These are phyloP conservation scores for Pipra filicauda DNA, from an alignment of 2,113 vertebrate species.

Conservation along the genomic window DNA sequence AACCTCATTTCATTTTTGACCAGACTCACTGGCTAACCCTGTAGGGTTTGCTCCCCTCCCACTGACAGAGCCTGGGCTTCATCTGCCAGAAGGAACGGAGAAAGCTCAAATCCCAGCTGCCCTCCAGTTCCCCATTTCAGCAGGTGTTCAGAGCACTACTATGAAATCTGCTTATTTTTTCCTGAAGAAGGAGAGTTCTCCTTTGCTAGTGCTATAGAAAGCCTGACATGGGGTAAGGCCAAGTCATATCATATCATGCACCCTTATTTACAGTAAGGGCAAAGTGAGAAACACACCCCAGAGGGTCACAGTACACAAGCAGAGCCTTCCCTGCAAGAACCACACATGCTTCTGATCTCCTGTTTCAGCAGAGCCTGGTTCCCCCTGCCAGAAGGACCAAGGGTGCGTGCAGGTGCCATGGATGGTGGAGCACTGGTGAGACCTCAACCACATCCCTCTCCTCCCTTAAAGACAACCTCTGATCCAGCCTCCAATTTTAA, in stretches of 20 bases:
- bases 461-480: background rate
- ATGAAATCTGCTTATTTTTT: background rate
- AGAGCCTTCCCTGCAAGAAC: background rate
- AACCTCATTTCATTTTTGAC: background rate
- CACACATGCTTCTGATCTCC: background rate
- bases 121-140: background rate
- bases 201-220: background rate
- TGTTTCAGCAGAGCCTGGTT: background rate
- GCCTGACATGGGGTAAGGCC: background rate
- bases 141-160: background rate
- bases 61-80: background rate
- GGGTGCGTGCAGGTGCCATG: fast-evolving
- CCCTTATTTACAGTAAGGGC: background rate
- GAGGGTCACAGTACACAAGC: background rate
- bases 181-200: background rate
- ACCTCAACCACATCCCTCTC: background rate
- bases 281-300: background rate
- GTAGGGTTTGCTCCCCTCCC: background rate
- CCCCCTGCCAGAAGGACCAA: background rate
- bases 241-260: background rate
- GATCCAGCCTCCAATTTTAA: background rate
- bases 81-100: background rate
- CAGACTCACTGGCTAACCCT: fast-evolving
- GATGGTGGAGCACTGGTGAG: background rate
- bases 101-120: background rate